Evolutionary conservation across 1,140 invertebrate species (phyloP), one percentile per base, ranked within the genome.

Genomic region (Centruroides vittatus): DNA sequence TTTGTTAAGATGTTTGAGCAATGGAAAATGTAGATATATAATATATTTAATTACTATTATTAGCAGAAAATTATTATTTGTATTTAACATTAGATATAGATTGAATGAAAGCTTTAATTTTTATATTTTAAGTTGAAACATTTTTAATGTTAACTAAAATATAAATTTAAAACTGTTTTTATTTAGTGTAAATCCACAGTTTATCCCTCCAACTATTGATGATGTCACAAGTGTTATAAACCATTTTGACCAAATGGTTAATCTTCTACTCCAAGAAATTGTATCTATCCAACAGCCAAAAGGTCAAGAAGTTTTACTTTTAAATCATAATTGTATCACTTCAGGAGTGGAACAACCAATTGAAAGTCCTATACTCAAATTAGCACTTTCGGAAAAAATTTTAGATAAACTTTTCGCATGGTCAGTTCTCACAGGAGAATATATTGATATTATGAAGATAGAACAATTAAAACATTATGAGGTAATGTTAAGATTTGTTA

Each of bases 181-280:
- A 6, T 41, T 41, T 41, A 41, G 41, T 41, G 47, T 61, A 52
- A 35, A 47, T 47, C 9, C 46, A 53, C 41, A 57, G 48, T n/a
- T 34, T 60, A 62, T 46, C 58, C 35, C n/a, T 54, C 41, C 41
- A 6, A 41, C 41, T 41, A 57, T 66, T 63, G 88, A 95, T 75
- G 90, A 94, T 73, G 85, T 95, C 1, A 78, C 90, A 34, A 85
- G 84, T 23, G 90, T 98, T 47, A 85, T 93, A 4, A 93, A 90
- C 73, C 89, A 96, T 70, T 75, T 97, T 69, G 89, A 93, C 70
- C 90, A 94, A 71, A 87, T 97, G 84, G 81, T 88, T 5, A 88
- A 86, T 0, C 75, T 97, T n/a, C 75, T 98, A 11, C 77, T 93
- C 4, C 78, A 90, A 62, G 93, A 98, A 74, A 75, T 41, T 41